A percentile compares a stretch with the other conserved stretches of the same genome.
These are phyloP conservation scores for Sturnus vulgaris DNA, from an alignment of 2,113 vertebrate genomes.

Conservation along the genomic window DNA sequence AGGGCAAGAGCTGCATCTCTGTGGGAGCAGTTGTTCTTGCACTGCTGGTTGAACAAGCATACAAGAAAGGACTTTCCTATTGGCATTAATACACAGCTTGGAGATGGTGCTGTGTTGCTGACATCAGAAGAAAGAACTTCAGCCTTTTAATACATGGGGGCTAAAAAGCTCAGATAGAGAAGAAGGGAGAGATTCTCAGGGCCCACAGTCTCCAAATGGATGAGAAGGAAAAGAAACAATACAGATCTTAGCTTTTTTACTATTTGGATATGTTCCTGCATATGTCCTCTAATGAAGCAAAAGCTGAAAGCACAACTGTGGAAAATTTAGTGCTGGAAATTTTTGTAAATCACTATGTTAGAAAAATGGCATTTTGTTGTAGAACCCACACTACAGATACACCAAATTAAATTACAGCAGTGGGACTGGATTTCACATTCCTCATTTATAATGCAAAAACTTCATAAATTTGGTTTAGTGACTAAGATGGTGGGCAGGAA, in stretches of 20 bases:
- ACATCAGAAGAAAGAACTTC: not conserved
- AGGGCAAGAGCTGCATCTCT: not conserved
- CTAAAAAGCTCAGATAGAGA: not conserved
- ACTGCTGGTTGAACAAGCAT: not conserved
- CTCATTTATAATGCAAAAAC: not conserved
- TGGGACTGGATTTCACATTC: not conserved
- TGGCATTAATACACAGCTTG: not conserved
- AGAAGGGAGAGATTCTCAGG: not conserved
- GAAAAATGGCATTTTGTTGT: not conserved
- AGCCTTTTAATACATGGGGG: not conserved
- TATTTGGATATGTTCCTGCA: not conserved
- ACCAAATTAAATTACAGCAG: not conserved
- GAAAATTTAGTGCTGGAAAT: not conserved
- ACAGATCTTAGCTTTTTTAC: not conserved
- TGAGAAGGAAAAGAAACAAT: not conserved
- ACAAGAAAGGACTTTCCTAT: not conserved
- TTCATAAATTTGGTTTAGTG: not conserved
- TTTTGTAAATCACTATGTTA: not conserved
- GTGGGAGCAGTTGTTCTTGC: not conserved
- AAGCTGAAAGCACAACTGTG: not conserved
- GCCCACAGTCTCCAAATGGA: not conserved
- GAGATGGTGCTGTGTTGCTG: not conserved
- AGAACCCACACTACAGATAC: not conserved
- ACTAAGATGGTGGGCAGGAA: not conserved
- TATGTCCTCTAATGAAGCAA: not conserved